Evolutionary conservation across 1,140 invertebrate genomes (phyloP).

Genomic region (Littorina saxatilis): DNA sequence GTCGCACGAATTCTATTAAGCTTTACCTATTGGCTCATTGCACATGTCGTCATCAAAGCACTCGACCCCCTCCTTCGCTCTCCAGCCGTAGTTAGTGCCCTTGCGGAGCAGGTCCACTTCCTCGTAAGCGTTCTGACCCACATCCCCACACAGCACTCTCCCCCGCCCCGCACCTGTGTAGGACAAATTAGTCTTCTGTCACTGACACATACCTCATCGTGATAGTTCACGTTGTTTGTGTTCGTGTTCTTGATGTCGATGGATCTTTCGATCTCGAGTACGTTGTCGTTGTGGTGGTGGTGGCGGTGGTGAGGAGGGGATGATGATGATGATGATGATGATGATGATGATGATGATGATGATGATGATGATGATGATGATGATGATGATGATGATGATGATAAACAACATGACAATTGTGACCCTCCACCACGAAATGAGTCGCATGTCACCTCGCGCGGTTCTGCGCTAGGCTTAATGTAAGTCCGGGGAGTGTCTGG

Average conservation of each 20-base stretch:
- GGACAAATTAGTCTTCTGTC: no score
- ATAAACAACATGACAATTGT: not conserved
- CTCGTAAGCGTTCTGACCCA: slow-evolving; percentile 68
- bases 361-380: slow-evolving; percentile 10
- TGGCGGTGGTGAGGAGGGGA: no score
- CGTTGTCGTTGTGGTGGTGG: no score
- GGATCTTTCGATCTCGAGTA: no score
- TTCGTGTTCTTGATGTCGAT: no score
- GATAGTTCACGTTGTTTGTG: no score
- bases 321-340: slow-evolving; percentile 11
- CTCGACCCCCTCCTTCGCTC: slow-evolving; percentile 64
- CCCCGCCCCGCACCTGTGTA: slow-evolving; percentile 64
- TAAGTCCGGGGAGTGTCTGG: no score
- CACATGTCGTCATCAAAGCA: slow-evolving; percentile 53
- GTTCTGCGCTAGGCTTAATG: no score
- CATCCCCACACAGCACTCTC: slow-evolving; percentile 72
- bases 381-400: slow-evolving; percentile 11
- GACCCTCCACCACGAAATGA: no score
- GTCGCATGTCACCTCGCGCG: no score
- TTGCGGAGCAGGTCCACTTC: slow-evolving; percentile 69
- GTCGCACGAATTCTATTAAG: no score
- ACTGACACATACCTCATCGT: no score
- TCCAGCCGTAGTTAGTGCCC: slow-evolving; percentile 74
- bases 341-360: slow-evolving; percentile 10
- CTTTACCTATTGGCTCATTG: not conserved